Conservation (phyloP, 2,113 vertebrate species). For the Hydropotes inermis region DNA sequence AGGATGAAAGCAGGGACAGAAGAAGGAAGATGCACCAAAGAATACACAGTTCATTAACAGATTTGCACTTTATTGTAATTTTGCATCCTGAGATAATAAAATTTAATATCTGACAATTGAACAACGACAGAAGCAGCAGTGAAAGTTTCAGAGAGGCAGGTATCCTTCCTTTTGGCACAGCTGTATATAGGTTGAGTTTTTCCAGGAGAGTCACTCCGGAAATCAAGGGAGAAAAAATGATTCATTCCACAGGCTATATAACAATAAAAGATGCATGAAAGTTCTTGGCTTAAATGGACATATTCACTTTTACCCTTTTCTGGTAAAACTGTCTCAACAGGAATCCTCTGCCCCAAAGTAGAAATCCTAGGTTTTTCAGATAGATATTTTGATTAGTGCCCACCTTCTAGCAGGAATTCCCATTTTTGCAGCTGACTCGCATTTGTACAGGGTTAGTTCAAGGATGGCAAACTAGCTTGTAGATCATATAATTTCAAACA, state of each 20-base stretch:
- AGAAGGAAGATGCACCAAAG: not conserved
- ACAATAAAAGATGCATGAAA: conserved; percentile 65
- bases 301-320: conserved; percentile 51
- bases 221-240: conserved; percentile 52
- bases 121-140: conserved; percentile 72
- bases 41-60: conserved; percentile 48
- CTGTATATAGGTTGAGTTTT: conserved; percentile 65
- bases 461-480: conserved; percentile 37
- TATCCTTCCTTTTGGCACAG: conserved; percentile 75
- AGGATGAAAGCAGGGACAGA: not conserved
- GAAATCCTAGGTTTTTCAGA: conserved; percentile 40
- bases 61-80: conserved; percentile 73
- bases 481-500: conserved; percentile 62
- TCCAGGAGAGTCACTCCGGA: conserved; percentile 39
- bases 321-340: conserved; percentile 53
- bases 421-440: conserved; percentile 38
- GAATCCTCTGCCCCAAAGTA: conserved; percentile 50
- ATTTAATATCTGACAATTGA: conserved; percentile 68
- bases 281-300: conserved; percentile 53
- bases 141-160: conserved; percentile 65
- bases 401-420: conserved; percentile 29
- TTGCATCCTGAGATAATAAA: conserved; percentile 76
- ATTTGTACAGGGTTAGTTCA: conserved; percentile 47
- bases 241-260: conserved; percentile 66
- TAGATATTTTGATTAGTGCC: conserved; percentile 29